Evolutionary conservation across 2,888 invertebrate species (phyloP).

Genomic region (Exephanes ischioxanthus): DNA sequence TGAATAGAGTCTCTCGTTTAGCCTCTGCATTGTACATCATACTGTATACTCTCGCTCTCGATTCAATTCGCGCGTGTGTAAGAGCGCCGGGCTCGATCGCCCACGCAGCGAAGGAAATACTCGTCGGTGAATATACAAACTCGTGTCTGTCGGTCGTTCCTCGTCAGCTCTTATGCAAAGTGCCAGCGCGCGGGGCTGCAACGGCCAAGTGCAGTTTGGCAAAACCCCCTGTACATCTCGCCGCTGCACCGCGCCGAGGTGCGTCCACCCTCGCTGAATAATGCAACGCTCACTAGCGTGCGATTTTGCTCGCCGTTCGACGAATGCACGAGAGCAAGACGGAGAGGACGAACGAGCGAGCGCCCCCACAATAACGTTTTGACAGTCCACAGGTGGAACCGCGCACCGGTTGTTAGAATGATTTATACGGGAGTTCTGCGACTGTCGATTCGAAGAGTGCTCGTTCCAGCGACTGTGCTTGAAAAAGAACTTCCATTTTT

Average conservation of each 20-base stretch:
- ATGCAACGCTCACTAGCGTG: constrained; percentile 77
- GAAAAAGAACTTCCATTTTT: not conserved
- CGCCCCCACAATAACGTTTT: constrained; percentile 71
- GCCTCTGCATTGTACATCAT: constrained; percentile 42
- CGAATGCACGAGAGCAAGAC: constrained; percentile 71
- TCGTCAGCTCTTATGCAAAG: constrained; percentile 80
- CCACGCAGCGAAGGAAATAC: constrained; percentile 58
- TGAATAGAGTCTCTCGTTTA: constrained; percentile 28
- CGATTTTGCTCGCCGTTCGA: constrained; percentile 74
- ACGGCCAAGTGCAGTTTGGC: constrained; percentile 62
- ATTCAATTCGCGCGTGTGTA: constrained; percentile 51
- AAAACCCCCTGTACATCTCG: constrained; percentile 66
- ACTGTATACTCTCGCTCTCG: constrained; percentile 28
- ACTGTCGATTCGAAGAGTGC: constrained; percentile 69
- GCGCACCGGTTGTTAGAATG: constrained; percentile 78
- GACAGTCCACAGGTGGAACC: constrained; percentile 82
- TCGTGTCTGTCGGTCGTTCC: constrained; percentile 70
- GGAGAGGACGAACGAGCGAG: constrained; percentile 39
- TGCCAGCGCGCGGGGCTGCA: constrained; percentile 23
- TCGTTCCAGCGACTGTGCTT: constrained; percentile 24
- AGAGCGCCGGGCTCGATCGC: constrained; percentile 47
- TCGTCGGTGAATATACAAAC: constrained; percentile 43
- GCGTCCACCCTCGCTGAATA: constrained; percentile 77
- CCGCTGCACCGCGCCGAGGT: constrained; percentile 51
- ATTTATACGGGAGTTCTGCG: constrained; percentile 78